phyloP scores from a whole-genome alignment of 1,140 invertebrate genomes.

The Lanistes nyassanus region DNA sequence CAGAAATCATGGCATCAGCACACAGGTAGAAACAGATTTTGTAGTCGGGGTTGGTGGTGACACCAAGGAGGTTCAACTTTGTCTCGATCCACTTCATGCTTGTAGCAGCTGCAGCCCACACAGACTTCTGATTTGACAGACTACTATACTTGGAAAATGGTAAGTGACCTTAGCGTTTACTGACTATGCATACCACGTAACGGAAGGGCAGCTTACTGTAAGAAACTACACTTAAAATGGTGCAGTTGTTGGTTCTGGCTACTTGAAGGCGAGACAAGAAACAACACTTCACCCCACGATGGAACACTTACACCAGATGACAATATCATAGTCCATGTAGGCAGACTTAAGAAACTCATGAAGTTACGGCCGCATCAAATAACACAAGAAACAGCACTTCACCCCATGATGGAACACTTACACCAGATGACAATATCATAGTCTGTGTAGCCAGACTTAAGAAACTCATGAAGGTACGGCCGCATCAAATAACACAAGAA shows the following conservation, averaged over 20 bases:
- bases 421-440: slow-evolving; percentile 74
- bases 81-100: slow-evolving; percentile 98
- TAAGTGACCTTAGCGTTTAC: no score
- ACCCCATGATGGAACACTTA: no score
- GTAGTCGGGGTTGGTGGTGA: slow-evolving; percentile 81
- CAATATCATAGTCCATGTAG: slow-evolving; percentile 79
- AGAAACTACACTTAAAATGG: no score
- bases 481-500: no score
- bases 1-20: slow-evolving; percentile 92
- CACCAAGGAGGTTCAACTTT: slow-evolving; percentile 94
- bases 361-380: slow-evolving; percentile 95
- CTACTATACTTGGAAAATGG: no score
- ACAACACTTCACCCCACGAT: no score
- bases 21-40: slow-evolving; percentile 91
- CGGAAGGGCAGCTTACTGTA: no score
- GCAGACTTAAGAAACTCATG: slow-evolving; percentile 94
- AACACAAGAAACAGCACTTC: no score
- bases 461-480: slow-evolving; percentile 94
- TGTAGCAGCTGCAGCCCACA: slow-evolving; percentile 91
- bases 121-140: no score
- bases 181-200: no score
- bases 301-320: slow-evolving; percentile 73
- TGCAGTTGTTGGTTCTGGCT: no score
- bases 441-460: slow-evolving; percentile 87
- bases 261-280: no score